Base-by-base conservation (phyloP, 53 echinoderm and acorn worm species). In the Henricia sp. region DNA sequence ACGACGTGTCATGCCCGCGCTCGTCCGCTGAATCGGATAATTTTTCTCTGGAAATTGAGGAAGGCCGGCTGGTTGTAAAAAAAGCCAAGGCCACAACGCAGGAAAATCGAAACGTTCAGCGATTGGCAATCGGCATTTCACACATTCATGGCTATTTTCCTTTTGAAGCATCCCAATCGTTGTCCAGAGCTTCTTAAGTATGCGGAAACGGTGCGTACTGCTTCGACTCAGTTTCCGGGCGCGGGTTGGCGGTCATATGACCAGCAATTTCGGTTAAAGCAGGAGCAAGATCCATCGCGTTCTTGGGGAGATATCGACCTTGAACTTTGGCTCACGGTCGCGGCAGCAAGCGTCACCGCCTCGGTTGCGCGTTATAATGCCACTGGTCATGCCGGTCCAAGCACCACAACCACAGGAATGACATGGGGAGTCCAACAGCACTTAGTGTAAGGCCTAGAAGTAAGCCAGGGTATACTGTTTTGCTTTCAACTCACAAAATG, bases 131-230 rank as follows among this genome's bases (percentile, higher is more conserved):
- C 68, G 27, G 87, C 78, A 2, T 87, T 87, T 44, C 52, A 42
- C 21, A 63, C 70, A 0, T 77, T 44, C 32, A 56, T 69, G 56
- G 41, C 74, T 1, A 29, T 87, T 5, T 87, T 54, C 54, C n/a
- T 87, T 34, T 30, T 29, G 8, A 50, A 52, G 29, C 78, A 87
- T 29, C 33, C 70, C 12, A 28, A 41, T 1, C 55, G 78, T 6
- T 73, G 52, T 28, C 11, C 55, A n/a, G 77, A 87, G 37, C 23
- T 87, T 30, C n/a, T 86, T 6, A 76, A 86, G 54, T 86, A 86
- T 38, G 52, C 52, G 37, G 67, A 66, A 41, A 34, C 42, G 0
- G 64, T 86, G 0, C 71, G 41, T 0, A n/a, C 44, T 6, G 67
- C 75, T 23, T 35, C 76, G 8, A 28, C 3, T 28, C 78, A 42